These are phyloP conservation scores for Chydorus sphaericus DNA, from an alignment of 2,888 invertebrate species.

Conservation along the genomic window DNA sequence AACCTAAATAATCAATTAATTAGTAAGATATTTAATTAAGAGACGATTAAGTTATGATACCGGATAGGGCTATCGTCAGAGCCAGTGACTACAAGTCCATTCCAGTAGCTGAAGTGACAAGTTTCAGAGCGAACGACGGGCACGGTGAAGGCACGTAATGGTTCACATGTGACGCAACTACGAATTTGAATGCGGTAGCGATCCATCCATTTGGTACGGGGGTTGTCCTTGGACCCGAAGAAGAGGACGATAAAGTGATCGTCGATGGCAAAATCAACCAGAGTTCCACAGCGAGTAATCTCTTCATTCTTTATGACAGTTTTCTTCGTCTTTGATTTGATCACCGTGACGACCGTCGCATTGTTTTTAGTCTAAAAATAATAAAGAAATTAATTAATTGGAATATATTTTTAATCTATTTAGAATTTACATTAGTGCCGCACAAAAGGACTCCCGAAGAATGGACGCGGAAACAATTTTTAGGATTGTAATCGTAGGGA, in stretches of 20 bases:
- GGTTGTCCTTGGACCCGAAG: neutral
- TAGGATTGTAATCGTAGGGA: neutral
- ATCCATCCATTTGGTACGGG: neutral
- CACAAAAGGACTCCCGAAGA: too few relatives aligned
- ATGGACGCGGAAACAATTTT: neutral
- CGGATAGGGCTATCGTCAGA: neutral
- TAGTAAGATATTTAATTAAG: too few relatives aligned
- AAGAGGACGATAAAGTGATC: neutral
- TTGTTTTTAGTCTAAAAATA: neutral
- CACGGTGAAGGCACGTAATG: neutral
- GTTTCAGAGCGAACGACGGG: neutral
- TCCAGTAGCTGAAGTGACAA: neutral
- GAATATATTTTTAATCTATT: too few relatives aligned
- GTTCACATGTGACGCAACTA: neutral
- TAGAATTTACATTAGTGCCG: too few relatives aligned
- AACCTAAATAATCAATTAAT: neutral
- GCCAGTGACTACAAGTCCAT: neutral
- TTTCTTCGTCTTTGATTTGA: neutral
- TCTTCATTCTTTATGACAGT: neutral
- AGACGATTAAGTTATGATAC: too few relatives aligned
- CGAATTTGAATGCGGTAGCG: neutral
- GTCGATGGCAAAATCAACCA: neutral
- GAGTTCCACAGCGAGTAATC: neutral
- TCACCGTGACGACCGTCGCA: neutral
- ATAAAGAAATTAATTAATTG: neutral